Base-by-base conservation (phyloP, 2,888 invertebrate species). In the Marasmarcha lunaedactyla region DNA sequence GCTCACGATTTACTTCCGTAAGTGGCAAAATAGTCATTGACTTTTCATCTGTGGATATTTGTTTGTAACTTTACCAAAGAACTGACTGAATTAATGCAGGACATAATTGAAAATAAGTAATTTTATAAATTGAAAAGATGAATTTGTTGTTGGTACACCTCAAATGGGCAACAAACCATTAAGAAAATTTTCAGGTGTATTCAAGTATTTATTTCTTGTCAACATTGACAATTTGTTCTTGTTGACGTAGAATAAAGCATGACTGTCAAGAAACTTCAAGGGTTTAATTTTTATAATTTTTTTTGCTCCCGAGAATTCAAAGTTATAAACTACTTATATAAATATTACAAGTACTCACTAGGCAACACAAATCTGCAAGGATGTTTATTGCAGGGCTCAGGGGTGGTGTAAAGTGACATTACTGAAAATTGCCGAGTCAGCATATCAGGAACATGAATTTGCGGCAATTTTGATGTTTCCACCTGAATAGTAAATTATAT, bases 311-410 rank as follows among this genome's bases (percentile, higher is more conserved):
- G n/a, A n/a, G n/a, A n/a, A n/a, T n/a, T n/a, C n/a, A n/a, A n/a
- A n/a, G n/a, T n/a, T n/a, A n/a, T n/a, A n/a, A n/a, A n/a, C n/a
- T n/a, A n/a, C n/a, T n/a, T n/a, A n/a, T n/a, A n/a, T n/a, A n/a
- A n/a, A n/a, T n/a, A n/a, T n/a, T n/a, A n/a, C n/a, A 13, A 34
- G 1, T 11, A 59, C 64, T 67, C 51, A 81, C 81, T 52, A 33
- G 81, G 81, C 38, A 81, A 46, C 37, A 71, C 46, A 44, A 81
- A 71, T 35, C 55, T 61, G 45, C 71, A 72, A 0, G 71, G 71
- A 42, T 83, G 81, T 39, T 67, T 65, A 11, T 47, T 48, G 45
- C 83, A 83, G 0, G 73, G 70, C 47, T 74, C 63, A 0, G 78
- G 78, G 0, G 60, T 27, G 0, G 57, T 11, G 25, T 50, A 51